A percentile compares a stretch with the other conserved stretches of the same genome.
These are phyloP conservation scores for Ciona savignyi DNA, from an alignment of 23 tunicate species.

Conservation along the genomic window DNA sequence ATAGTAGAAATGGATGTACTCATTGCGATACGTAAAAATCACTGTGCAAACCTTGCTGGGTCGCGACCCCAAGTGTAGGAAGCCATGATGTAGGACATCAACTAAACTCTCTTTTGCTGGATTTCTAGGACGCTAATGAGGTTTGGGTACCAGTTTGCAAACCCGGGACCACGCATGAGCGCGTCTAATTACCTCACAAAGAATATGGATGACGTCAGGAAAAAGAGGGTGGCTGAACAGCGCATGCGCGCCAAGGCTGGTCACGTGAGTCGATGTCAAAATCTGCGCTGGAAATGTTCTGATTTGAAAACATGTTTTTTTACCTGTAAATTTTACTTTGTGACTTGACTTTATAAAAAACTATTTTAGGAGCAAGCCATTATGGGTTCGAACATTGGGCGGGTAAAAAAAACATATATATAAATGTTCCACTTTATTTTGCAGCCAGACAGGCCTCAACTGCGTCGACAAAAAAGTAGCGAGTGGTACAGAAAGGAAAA, in stretches of 20 bases:
- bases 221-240: slow-evolving; percentile 80
- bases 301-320: no score
- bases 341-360: background rate
- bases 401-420: background rate
- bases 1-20: no score
- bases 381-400: background rate
- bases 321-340: no score
- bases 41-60: no score
- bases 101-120: no score
- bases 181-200: slow-evolving; percentile 66
- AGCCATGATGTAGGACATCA: no score
- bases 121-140: slow-evolving; percentile 60
- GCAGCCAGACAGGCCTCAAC: slow-evolving; percentile 42
- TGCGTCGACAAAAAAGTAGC: slow-evolving; percentile 64
- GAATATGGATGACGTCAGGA: slow-evolving; percentile 84
- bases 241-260: slow-evolving; percentile 48
- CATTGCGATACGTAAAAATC: no score
- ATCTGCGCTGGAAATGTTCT: no score
- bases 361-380: background rate
- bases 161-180: slow-evolving; percentile 92
- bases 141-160: slow-evolving; percentile 93
- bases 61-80: no score
- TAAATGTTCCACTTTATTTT: background rate
- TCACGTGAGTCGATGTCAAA: background rate
- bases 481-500: slow-evolving; percentile 78